phyloP scores from a whole-genome alignment of 2,797 vertebrate species.

The Sitta carolinensis region DNA sequence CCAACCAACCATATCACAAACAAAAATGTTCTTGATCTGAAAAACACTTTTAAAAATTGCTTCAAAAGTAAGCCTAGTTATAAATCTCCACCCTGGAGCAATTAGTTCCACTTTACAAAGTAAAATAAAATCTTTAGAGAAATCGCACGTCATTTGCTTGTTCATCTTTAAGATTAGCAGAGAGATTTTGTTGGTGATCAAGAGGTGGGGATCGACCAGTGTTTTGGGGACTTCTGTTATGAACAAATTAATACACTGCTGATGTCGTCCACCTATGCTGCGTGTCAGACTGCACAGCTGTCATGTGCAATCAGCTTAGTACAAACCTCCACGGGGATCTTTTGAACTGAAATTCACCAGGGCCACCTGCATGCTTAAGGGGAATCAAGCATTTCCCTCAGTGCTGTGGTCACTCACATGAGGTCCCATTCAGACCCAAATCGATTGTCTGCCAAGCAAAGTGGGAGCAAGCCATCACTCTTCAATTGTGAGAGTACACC shows the following conservation, averaged over 20 bases:
- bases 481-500: rapidly evolving
- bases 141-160: conserved; percentile 39
- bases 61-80: conserved; percentile 16
- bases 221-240: conserved; percentile 25
- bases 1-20: rapidly evolving
- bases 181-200: conserved; percentile 35
- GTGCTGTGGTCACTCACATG: rapidly evolving
- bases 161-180: conserved; percentile 37
- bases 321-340: background rate
- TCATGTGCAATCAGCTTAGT: background rate
- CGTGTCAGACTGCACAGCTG: conserved; percentile 16
- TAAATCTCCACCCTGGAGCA: conserved; percentile 49
- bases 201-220: background rate
- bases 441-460: background rate
- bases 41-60: background rate
- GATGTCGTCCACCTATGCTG: conserved; percentile 6
- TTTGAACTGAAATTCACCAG: background rate
- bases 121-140: conserved; percentile 53
- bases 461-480: background rate
- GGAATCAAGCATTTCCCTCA: background rate
- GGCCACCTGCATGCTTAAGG: background rate
- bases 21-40: background rate
- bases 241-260: background rate
- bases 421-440: background rate
- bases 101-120: conserved; percentile 21